Base-by-base conservation (phyloP, 2,888 invertebrate species). In the Xylocampa areola region DNA sequence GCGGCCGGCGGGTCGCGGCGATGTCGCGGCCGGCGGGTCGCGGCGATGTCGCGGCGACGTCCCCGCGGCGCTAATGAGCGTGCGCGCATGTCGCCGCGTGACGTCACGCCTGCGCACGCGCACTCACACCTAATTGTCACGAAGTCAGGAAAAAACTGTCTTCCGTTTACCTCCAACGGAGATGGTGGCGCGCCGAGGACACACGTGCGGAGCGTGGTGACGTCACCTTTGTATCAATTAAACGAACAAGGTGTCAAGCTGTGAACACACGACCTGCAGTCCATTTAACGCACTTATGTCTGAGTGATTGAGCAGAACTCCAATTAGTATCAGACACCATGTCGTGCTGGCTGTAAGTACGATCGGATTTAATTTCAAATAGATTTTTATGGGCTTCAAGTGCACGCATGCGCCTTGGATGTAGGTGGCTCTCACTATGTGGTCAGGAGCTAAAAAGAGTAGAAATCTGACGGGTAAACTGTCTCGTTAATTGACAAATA, bases 41-140 rank as follows among this genome's bases (percentile, higher is more conserved):
- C 45, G 7, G 17, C 10, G 13, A 7, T 13, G 48, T 23, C 36
- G 30, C 33, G 44, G 27, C 14, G 16, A 29, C 16, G 35, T 47
- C 21, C 23, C 30, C 23, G 50, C 41, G 29, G 54, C 39, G 58
- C 71, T 71, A 68, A 74, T 68, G 59, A 68, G 53, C 58, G 39
- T 44, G 50, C 50, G 73, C 45, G 50, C 64, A 47, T 64, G 59
- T 52, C 33, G n/a, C 49, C 33, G 50, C 60, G 66, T 60, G 51
- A 61, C 45, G 50, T 59, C 45, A 45, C 47, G 62, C 43, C 44
- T 6, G 41, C 59, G 63, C 55, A 63, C 66, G 50, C 62, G 63
- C 60, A 32, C 50, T 30, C 55, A 49, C 68, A 44, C 51, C 60
- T 79, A 72, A 80, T 79, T 75, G 79, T 73, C 80, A 79, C 79